Conservation (phyloP, 2,797 vertebrate species). For the Bovichtus diacanthus region DNA sequence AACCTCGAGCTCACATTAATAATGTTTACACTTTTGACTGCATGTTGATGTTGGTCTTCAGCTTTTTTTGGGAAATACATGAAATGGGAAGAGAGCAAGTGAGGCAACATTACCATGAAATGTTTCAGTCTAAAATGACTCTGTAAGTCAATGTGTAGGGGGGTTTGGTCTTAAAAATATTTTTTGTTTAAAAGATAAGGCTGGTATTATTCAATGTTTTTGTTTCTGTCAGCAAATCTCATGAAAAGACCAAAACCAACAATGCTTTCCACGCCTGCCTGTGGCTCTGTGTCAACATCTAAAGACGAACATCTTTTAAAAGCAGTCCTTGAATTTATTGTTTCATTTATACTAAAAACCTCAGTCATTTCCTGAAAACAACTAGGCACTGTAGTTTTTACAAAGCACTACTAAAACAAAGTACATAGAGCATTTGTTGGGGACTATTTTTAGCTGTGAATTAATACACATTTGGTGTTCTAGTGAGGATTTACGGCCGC, state of each 20-base stretch:
- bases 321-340: not conserved
- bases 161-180: not conserved
- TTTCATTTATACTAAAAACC: slow-evolving; percentile 4
- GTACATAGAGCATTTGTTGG: not conserved
- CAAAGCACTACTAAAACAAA: slow-evolving; percentile 1
- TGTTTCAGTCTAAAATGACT: slow-evolving; percentile 8
- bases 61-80: slow-evolving; percentile 24
- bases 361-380: slow-evolving; percentile 20
- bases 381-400: not conserved
- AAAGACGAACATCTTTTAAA: slow-evolving; percentile 3
- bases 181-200: not conserved
- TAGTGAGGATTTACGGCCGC: not conserved
- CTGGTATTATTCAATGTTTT: not conserved
- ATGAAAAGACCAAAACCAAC: slow-evolving; percentile 1
- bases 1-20: slow-evolving; percentile 20
- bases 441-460: slow-evolving; percentile 21
- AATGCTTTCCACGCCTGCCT: not conserved
- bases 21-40: slow-evolving; percentile 39
- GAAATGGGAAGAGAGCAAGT: not conserved
- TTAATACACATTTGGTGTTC: slow-evolving; percentile 5
- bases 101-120: slow-evolving; percentile 11
- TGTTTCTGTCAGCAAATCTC: not conserved
- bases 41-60: slow-evolving; percentile 51
- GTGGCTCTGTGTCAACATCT: not conserved
- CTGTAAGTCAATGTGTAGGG: not conserved